Percentiles rank a stretch among this genome's conserved stretches.
These are phyloP conservation scores for Rhynchotus rufescens DNA, from an alignment of 2,797 vertebrate species.

Conservation along the genomic window DNA sequence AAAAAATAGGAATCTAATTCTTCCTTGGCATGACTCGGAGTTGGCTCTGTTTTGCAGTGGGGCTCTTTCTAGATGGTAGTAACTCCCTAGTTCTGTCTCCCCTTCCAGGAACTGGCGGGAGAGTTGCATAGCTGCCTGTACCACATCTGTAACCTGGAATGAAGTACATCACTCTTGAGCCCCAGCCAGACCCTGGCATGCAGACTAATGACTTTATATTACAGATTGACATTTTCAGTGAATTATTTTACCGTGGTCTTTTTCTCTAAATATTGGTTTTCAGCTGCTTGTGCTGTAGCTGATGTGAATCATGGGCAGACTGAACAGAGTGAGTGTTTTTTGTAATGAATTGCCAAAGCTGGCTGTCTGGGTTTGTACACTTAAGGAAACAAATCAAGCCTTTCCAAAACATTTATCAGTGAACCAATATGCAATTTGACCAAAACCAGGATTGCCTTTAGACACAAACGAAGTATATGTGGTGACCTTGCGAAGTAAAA, in stretches of 20 bases:
- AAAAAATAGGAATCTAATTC: neutral
- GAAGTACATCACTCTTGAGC: neutral
- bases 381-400: neutral
- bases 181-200: neutral
- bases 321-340: neutral
- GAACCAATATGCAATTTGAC: neutral
- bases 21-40: neutral
- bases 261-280: slow-evolving; percentile 26
- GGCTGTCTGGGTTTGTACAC: neutral
- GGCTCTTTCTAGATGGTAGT: neutral
- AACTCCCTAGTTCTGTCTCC: neutral
- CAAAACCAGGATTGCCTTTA: neutral
- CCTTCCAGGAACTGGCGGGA: neutral
- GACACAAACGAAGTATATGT: neutral
- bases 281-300: neutral
- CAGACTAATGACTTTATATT: neutral
- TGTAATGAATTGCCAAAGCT: neutral
- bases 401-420: neutral
- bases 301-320: slow-evolving; percentile 18
- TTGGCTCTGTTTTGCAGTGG: neutral
- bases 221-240: neutral
- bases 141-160: neutral
- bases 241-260: slow-evolving; percentile 4
- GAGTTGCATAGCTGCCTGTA: neutral
- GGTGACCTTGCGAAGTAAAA: neutral